Evolutionary conservation across 2,113 vertebrate genomes (phyloP).

Genomic region (Gorsachius goisagi): DNA sequence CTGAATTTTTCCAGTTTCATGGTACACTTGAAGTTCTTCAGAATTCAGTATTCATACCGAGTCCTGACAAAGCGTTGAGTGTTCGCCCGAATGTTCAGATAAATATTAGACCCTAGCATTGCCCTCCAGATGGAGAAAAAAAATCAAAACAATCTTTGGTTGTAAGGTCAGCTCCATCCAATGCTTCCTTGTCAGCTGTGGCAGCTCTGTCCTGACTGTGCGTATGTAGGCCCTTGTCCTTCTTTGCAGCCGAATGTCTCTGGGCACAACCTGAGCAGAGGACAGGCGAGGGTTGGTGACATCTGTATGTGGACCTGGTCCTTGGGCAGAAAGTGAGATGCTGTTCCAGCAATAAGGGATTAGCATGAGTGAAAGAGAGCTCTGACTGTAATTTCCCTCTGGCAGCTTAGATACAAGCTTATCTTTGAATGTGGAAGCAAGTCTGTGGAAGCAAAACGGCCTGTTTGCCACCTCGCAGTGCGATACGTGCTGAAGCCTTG

Average conservation of each 20-base stretch:
- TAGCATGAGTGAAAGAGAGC: not conserved
- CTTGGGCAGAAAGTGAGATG: not conserved
- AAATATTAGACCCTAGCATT: slow-evolving; percentile 29
- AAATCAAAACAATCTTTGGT: slow-evolving; percentile 4
- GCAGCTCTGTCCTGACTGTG: not conserved
- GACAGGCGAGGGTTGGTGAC: not conserved
- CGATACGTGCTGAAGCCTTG: not conserved
- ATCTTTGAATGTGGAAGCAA: not conserved
- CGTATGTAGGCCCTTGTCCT: not conserved
- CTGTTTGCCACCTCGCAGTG: not conserved
- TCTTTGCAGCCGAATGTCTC: not conserved
- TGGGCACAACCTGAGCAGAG: not conserved
- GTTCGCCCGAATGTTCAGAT: slow-evolving; percentile 27
- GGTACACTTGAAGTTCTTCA: slow-evolving; percentile 53
- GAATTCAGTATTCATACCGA: slow-evolving; percentile 47
- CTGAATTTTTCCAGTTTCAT: slow-evolving; percentile 63
- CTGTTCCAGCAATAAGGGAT: not conserved
- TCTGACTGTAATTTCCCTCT: slow-evolving; percentile 40
- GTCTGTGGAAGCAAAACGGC: not conserved
- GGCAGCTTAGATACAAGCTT: not conserved
- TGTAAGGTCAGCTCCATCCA: slow-evolving; percentile 9
- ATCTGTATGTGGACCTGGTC: not conserved
- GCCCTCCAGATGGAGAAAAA: slow-evolving; percentile 15
- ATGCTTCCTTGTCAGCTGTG: not conserved
- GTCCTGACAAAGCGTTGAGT: slow-evolving; percentile 63